Base-by-base conservation (phyloP, 2,113 vertebrate species). In the Peromyscus polionotus region DNA sequence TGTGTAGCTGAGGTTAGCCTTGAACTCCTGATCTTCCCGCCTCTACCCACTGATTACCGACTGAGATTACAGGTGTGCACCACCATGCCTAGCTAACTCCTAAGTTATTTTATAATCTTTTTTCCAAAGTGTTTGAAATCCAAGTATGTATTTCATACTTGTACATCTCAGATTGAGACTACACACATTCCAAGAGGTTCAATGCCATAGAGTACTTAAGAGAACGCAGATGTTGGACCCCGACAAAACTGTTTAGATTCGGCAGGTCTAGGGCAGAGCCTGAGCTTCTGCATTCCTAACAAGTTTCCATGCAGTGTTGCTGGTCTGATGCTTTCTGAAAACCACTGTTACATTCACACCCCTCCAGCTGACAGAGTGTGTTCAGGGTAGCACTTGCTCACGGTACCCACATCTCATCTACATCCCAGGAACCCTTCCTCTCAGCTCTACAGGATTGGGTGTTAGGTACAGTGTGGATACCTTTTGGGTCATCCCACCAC, bases 311-410 rank as follows among this genome's bases (percentile, higher is more conserved):
- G 65, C 39, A 61, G 1, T 36, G 45, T 17, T 73, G n/a, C 5
- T 26, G 59, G 8, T 39, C 75, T 68, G 76, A 33, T 86, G 28
- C 61, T 59, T 95, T 48, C 75, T n/a, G 89, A 72, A 97, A 93
- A 81, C 73, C n/a, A 20, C 63, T 12, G 61, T 48, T 45, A 17
- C 28, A 4, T 42, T 36, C 51, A 63, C 0, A 63, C 3, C 31
- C 13, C 16, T n/a, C 81, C 68, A 51, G 51, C 80, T 57, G 67
- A 39, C 65, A 10, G 26, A 54, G 54, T 19, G 57, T 42, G 31
- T 36, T 7, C 7, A 26, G 31, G 22, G 48, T 22, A 59, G 51
- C 39, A 3, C 80, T 59, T 61, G 22, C 0, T 39, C 36, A 1
- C 1, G 7, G 54, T n/a, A 17, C 36, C 33, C 63, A 19, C 48